phyloP scores from a whole-genome alignment of 2,113 vertebrate species.

The Aegithalos caudatus region DNA sequence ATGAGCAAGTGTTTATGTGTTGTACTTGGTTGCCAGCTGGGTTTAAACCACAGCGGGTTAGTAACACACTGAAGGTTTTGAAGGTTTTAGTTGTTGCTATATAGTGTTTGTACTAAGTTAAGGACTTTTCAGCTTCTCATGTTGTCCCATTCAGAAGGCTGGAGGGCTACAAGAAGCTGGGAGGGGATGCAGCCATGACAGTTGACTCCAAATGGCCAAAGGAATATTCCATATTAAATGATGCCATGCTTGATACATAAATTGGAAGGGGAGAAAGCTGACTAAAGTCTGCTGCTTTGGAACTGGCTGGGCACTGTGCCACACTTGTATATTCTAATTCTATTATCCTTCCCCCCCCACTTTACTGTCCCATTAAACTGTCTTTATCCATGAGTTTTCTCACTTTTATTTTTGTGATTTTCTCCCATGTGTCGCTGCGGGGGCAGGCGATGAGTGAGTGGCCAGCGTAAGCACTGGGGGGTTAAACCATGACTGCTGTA shows the following conservation, averaged over 20 bases:
- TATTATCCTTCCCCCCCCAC: background rate
- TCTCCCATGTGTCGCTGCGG: fast-evolving
- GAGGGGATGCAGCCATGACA: background rate
- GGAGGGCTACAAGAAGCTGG: background rate
- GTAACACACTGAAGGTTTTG: background rate
- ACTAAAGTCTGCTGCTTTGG: background rate
- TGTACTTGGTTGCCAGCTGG: background rate
- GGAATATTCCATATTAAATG: background rate
- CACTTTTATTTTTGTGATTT: background rate
- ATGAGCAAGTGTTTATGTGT: background rate
- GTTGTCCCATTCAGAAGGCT: background rate
- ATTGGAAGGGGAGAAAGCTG: background rate
- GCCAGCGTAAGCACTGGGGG: background rate
- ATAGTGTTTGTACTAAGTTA: background rate
- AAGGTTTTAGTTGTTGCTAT: background rate
- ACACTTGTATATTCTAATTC: background rate
- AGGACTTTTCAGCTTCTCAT: background rate
- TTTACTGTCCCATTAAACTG: background rate
- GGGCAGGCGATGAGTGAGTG: background rate
- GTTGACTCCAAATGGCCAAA: background rate
- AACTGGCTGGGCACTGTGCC: background rate
- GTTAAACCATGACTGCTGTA: background rate
- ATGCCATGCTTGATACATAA: background rate
- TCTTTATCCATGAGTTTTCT: background rate
- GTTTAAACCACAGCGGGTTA: background rate